Base-by-base conservation (phyloP, 2,797 vertebrate species). In the Holocentrus rufus region DNA sequence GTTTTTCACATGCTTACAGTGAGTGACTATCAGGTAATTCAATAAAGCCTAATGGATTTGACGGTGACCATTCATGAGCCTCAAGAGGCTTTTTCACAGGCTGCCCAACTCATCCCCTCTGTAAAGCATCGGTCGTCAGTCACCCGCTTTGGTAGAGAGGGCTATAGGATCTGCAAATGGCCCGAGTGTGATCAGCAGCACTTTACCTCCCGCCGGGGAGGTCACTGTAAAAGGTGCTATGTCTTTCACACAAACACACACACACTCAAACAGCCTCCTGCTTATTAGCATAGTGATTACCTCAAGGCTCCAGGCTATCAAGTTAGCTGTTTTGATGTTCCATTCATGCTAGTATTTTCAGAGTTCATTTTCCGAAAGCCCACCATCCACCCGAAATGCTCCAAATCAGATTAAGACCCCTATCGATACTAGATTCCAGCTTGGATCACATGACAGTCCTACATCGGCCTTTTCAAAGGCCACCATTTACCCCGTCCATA, bases 21-120 rank as follows among this genome's bases (percentile, higher is more conserved):
- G 53, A 72, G 64, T 8, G 36, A 54, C 72, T 80, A 69, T 87
- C 68, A 27, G 56, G 59, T 83, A 74, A 87, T 82, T 85, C 67
- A 85, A 85, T 85, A 62, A 74, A 55, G 46, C 39, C 59, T 68
- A 82, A 85, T 88, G 71, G 67, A 62, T 75, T 68, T 72, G 68
- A 77, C 49, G 69, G 72, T 50, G 64, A 77, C 73, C 58, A 74
- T 87, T 80, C 77, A 68, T 20, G 15, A 69, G 44, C 53, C 44
- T 4, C 61, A 25, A 15, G 55, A 47, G 65, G 44, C 53, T 75
- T 72, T 83, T 59, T 69, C 70, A 42, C 30, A 20, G 36, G 55
- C 39, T 13, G 23, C 20, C 14, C 14, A 56, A 42, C 68, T 56
- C 42, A 0, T 49, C 25, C 66, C 31, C 50, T 70, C 52, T 57